These are phyloP conservation scores for Macrophya alboannulata DNA, from an alignment of 2,888 invertebrate species.

Conservation along the genomic window DNA sequence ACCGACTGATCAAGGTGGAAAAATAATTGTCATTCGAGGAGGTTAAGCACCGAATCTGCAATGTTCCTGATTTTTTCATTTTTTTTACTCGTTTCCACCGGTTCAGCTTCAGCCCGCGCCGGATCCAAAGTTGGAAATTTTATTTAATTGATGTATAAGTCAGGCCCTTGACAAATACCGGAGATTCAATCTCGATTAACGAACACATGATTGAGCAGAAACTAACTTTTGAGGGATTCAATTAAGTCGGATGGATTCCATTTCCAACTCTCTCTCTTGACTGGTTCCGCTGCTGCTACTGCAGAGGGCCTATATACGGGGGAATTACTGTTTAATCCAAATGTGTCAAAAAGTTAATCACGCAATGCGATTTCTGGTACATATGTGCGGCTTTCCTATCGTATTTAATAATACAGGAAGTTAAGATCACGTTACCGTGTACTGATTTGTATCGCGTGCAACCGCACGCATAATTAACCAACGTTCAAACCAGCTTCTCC, in stretches of 20 bases:
- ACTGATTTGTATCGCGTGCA: slow-evolving; percentile 45
- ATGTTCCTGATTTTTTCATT: not conserved
- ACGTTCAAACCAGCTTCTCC: slow-evolving; percentile 29
- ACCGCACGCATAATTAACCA: slow-evolving; percentile 44
- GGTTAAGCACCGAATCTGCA: not conserved
- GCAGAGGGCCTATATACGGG: not conserved
- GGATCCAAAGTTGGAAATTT: not conserved
- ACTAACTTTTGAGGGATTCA: slow-evolving; percentile 30
- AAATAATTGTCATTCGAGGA: not conserved
- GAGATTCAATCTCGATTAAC: slow-evolving; percentile 30
- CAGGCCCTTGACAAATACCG: not conserved
- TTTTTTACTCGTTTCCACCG: not conserved
- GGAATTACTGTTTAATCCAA: slow-evolving; percentile 4
- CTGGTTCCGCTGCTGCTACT: not conserved
- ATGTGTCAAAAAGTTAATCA: slow-evolving; percentile 41
- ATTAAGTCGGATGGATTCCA: not conserved
- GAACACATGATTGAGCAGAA: slow-evolving; percentile 29
- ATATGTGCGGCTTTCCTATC: not conserved
- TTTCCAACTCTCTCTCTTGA: not conserved
- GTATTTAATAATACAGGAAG: slow-evolving; percentile 47
- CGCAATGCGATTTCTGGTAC: not conserved
- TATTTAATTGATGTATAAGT: slow-evolving; percentile 9
- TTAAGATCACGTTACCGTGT: slow-evolving; percentile 35
- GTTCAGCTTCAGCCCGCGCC: not conserved
- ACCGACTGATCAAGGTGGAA: not conserved